phyloP scores from a whole-genome alignment of 2,888 invertebrate genomes.

The Hydropsyche betteni region DNA sequence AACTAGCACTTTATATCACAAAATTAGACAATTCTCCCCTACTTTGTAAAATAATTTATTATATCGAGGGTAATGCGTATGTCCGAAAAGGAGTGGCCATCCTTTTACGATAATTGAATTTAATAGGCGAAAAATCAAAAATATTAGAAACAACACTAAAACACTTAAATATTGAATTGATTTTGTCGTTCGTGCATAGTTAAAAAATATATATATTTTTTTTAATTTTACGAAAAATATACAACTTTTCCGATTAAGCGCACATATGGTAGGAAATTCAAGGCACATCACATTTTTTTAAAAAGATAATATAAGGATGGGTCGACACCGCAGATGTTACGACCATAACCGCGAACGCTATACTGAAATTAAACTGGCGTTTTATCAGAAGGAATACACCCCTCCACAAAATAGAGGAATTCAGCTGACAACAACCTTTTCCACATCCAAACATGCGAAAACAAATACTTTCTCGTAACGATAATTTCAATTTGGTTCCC shows the following conservation, averaged over 20 bases:
- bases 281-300: background rate
- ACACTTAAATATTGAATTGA: no score
- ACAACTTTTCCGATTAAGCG: background rate
- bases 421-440: background rate
- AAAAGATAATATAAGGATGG: conserved; percentile 4
- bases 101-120: background rate
- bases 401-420: background rate
- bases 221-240: background rate
- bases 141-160: no score
- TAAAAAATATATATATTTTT: background rate
- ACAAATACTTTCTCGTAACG: no score
- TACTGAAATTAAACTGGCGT: background rate
- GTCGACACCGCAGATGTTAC: background rate
- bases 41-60: background rate
- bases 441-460: no score
- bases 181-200: no score
- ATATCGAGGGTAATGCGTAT: background rate
- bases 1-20: no score
- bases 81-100: conserved; percentile 7
- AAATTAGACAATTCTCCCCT: no score
- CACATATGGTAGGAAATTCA: background rate
- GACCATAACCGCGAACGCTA: background rate
- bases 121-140: background rate
- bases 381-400: conserved; percentile 14
- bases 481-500: no score